A percentile compares a stretch with the other conserved stretches of the same genome.
phyloP scores from a whole-genome alignment of 2,888 invertebrate genomes.

The Alviniconcha strummeri region DNA sequence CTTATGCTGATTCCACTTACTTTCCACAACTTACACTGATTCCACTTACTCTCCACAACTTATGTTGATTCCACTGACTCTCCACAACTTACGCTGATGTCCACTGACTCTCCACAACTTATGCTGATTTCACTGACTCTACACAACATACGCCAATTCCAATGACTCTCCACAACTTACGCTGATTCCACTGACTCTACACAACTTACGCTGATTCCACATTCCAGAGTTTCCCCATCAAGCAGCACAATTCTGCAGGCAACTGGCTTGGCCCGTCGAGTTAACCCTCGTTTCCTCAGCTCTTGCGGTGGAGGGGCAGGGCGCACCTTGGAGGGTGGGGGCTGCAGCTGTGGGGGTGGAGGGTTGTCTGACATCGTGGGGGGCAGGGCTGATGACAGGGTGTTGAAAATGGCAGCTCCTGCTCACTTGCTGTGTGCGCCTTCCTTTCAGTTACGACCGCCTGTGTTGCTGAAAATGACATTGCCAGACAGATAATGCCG shows the following conservation, averaged over 20 bases:
- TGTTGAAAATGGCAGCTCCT: not conserved
- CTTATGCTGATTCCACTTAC: no score
- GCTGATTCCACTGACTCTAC: constrained; percentile 22
- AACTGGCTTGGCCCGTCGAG: constrained; percentile 36
- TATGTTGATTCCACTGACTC: no score
- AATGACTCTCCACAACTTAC: constrained; percentile 27
- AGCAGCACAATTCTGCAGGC: constrained; percentile 38
- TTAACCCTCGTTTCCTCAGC: constrained; percentile 28
- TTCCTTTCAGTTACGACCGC: not conserved
- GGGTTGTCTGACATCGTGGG: not conserved
- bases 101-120: no score
- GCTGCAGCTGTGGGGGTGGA: not conserved
- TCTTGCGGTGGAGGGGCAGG: constrained; percentile 18
- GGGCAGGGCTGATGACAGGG: not conserved
- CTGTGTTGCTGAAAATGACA: not conserved
- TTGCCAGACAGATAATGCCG: not conserved
- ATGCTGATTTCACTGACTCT: no score
- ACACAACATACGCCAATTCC: no score
- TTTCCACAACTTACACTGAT: no score
- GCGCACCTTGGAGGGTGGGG: constrained; percentile 15
- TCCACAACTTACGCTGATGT: no score
- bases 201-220: constrained; percentile 39
- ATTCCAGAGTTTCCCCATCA: constrained; percentile 39
- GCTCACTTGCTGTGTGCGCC: not conserved
- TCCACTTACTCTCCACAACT: no score